Evolutionary conservation across 2,888 invertebrate genomes (phyloP).

Genomic region (Tanypteryx hageni): DNA sequence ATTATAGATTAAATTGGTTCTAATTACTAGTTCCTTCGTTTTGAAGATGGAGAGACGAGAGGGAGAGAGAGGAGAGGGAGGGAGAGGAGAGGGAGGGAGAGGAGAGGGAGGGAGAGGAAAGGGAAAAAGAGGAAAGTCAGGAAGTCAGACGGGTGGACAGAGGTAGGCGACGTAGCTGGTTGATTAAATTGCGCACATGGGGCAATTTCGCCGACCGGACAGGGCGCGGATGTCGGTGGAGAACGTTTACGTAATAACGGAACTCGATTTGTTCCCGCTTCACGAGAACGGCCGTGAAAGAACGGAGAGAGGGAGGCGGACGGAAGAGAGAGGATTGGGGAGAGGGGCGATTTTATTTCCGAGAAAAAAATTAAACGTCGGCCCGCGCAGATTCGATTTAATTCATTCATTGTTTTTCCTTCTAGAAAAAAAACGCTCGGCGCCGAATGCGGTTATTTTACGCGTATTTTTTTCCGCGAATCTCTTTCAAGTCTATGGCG

Average conservation of each 20-base stretch:
- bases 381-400: too few relatives aligned
- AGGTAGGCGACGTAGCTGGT: neutral
- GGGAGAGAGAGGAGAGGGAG: neutral
- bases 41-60: neutral
- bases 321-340: neutral
- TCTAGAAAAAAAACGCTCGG: too few relatives aligned
- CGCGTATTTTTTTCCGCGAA: too few relatives aligned
- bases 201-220: neutral
- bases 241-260: constrained; percentile 21
- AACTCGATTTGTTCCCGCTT: neutral
- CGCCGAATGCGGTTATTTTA: too few relatives aligned
- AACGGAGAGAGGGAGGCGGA: neutral
- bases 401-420: too few relatives aligned
- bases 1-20: too few relatives aligned
- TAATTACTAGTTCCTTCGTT: too few relatives aligned
- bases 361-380: too few relatives aligned
- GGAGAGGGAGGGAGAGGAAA: neutral
- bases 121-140: too few relatives aligned
- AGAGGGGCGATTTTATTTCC: neutral
- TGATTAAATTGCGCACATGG: neutral
- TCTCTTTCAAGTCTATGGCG: too few relatives aligned
- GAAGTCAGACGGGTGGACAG: neutral
- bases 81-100: neutral
- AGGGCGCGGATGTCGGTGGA: neutral
- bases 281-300: neutral